phyloP scores from a whole-genome alignment of 2,797 vertebrate genomes.

The Thripadectes ignobilis region DNA sequence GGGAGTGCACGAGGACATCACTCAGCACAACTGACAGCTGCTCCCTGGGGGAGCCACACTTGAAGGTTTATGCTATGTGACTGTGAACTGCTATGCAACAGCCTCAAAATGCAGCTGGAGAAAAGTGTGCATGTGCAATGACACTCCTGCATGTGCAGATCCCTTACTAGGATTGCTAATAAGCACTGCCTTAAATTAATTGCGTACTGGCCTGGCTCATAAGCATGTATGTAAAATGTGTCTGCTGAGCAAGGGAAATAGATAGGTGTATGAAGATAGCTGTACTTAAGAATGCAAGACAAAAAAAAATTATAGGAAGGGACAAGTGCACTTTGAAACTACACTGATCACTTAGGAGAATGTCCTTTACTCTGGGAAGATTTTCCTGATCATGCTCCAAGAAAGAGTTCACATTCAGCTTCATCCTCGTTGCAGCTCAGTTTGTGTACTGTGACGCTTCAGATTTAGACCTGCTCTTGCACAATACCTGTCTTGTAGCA shows the following conservation, averaged over 20 bases:
- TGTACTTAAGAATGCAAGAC: background rate
- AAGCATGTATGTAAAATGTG: fast-evolving
- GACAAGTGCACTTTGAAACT: background rate
- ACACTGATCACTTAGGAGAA: background rate
- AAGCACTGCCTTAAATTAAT: background rate
- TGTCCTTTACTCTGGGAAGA: background rate
- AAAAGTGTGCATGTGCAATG: background rate
- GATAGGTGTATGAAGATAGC: background rate
- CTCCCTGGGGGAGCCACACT: background rate
- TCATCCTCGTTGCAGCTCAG: background rate
- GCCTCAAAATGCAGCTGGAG: background rate
- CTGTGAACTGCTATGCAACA: background rate
- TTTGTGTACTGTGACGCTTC: background rate
- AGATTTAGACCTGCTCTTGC: background rate
- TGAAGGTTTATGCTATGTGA: background rate
- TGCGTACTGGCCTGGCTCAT: background rate
- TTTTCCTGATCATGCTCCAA: background rate
- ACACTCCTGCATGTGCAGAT: background rate
- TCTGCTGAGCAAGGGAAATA: background rate
- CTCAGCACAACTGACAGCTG: background rate
- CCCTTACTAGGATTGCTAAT: background rate
- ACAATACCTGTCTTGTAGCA: background rate
- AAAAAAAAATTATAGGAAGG: background rate
- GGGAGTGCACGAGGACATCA: background rate
- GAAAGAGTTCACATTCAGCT: background rate